These are phyloP conservation scores for Corythornis vintsioides DNA, from an alignment of 2,113 vertebrate species.

Conservation along the genomic window DNA sequence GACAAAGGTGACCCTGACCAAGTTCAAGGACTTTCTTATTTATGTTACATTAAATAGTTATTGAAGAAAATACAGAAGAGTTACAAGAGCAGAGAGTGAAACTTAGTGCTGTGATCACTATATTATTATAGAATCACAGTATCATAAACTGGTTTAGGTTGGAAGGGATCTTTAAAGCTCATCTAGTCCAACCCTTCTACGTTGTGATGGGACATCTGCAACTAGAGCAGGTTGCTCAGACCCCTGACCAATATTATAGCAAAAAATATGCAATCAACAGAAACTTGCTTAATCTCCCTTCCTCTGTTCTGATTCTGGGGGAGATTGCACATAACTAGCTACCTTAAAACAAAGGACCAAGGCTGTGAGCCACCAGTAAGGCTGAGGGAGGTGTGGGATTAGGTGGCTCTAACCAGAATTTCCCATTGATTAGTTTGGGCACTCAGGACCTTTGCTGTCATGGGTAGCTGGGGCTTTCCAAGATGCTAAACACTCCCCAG, in stretches of 20 bases:
- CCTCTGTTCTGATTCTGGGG: background rate
- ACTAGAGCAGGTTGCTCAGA: background rate
- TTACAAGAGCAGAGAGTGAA: background rate
- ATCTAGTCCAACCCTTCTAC: background rate
- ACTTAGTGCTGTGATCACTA: background rate
- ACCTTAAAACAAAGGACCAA: background rate
- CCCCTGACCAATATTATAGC: background rate
- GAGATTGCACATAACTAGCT: background rate
- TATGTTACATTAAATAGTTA: background rate
- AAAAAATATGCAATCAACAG: background rate
- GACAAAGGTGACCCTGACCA: background rate
- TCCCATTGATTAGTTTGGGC: background rate
- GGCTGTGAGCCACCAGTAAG: accelerated
- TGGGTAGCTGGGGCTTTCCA: background rate
- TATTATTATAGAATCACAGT: background rate
- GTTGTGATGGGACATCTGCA: background rate
- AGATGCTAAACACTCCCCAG: constrained; percentile 17
- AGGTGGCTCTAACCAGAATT: background rate
- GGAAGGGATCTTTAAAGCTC: background rate
- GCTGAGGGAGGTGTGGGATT: background rate
- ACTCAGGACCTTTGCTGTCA: background rate
- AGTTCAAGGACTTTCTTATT: background rate
- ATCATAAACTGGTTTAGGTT: background rate
- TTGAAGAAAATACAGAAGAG: background rate
- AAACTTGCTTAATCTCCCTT: background rate